Evolutionary conservation across 2,797 vertebrate genomes (phyloP).

Genomic region (Micromesistius poutassou): DNA sequence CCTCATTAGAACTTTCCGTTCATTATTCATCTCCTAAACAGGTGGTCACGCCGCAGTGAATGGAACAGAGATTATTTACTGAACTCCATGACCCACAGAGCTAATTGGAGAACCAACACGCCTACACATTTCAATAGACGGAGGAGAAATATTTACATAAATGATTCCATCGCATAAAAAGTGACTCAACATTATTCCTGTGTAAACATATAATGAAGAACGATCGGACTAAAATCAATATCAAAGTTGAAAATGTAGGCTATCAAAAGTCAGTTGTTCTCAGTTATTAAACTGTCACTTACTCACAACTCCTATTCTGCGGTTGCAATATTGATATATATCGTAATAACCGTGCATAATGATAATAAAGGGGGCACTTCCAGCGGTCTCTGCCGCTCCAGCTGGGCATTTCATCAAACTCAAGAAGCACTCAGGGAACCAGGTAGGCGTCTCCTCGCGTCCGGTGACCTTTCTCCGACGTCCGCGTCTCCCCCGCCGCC

Average conservation of each 20-base stretch:
- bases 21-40: background rate
- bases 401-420: background rate
- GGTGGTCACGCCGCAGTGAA: background rate
- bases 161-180: background rate
- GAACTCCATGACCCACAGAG: background rate
- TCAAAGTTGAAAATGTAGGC: background rate
- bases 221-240: background rate
- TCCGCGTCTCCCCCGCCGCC: conserved; percentile 43
- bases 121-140: background rate
- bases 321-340: background rate
- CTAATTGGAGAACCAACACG: background rate
- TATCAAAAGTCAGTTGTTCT: background rate
- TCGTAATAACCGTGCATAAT: background rate
- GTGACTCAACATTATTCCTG: background rate
- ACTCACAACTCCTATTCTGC: background rate
- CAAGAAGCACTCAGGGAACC: background rate
- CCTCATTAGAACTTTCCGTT: background rate
- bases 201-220: background rate
- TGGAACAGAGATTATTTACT: background rate
- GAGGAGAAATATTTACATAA: background rate
- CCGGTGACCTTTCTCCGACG: conserved; percentile 59
- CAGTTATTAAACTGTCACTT: background rate
- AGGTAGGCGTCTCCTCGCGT: background rate
- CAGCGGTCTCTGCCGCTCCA: background rate
- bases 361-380: background rate